Percentiles rank a stretch among this genome's conserved stretches.
Conservation (phyloP, 2,797 vertebrate species). For the Semotilus atromaculatus region DNA sequence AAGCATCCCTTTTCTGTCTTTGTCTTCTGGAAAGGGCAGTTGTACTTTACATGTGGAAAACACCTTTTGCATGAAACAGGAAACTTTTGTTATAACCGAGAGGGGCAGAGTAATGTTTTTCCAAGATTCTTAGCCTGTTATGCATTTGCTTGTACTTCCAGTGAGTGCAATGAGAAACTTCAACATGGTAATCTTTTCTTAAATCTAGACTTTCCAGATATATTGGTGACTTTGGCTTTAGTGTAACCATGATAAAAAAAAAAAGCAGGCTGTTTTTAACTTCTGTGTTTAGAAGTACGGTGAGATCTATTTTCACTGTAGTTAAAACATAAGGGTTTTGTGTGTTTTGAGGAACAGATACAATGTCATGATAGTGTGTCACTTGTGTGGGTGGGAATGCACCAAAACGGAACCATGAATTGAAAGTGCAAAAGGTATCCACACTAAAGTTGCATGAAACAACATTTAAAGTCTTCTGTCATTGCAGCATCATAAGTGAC, state of each 20-base stretch:
- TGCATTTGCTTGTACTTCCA: not conserved
- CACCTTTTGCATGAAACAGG: not conserved
- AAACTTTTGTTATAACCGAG: not conserved
- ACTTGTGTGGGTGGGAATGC: constrained; percentile 10
- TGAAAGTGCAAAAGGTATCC: not conserved
- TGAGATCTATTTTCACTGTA: not conserved
- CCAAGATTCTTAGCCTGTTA: not conserved
- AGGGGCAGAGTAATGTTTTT: not conserved
- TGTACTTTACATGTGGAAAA: constrained; percentile 7
- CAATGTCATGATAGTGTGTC: constrained; percentile 33
- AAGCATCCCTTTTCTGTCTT: constrained; percentile 2
- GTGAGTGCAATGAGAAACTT: not conserved
- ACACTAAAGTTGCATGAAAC: not conserved
- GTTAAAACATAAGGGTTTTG: constrained; percentile 17
- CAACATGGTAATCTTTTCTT: not conserved
- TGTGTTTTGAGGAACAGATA: constrained; percentile 40
- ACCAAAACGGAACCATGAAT: constrained; percentile 28
- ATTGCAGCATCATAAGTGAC: not conserved
- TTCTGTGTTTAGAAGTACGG: not conserved
- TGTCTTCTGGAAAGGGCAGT: not conserved
- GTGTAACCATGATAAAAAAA: not conserved
- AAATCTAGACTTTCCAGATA: constrained; percentile 3
- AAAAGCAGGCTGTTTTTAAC: constrained; percentile 1
- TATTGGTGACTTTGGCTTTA: not conserved
- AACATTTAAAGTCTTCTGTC: not conserved